Conservation (phyloP, 2,888 invertebrate species). For the Ditula angustiorana region DNA sequence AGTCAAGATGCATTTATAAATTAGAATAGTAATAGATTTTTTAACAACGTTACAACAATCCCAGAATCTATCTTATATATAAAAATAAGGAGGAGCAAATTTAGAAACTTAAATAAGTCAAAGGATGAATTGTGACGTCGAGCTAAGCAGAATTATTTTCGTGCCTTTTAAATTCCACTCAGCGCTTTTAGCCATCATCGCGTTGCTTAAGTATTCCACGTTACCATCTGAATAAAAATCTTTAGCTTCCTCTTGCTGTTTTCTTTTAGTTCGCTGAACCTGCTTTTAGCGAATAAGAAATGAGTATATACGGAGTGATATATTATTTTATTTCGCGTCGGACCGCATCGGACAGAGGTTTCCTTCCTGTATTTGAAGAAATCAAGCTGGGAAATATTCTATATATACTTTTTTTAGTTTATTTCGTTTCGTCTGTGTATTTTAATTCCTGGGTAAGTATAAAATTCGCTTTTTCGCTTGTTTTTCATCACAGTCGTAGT, state of each 20-base stretch:
- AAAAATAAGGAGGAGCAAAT: no score
- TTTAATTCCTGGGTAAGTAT: background rate
- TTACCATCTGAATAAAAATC: conserved; percentile 6
- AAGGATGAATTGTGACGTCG: background rate
- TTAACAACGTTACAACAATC: no score
- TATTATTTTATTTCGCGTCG: background rate
- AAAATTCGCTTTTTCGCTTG: background rate
- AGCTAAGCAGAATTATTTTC: background rate
- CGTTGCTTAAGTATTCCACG: conserved; percentile 8
- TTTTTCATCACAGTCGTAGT: no score
- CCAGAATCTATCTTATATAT: background rate
- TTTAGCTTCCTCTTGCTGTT: conserved; percentile 1
- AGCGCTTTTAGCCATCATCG: background rate
- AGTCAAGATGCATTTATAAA: no score
- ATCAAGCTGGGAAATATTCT: background rate
- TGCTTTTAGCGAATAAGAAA: background rate
- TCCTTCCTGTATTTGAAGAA: background rate
- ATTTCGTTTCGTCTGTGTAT: background rate
- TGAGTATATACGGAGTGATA: background rate
- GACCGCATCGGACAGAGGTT: background rate
- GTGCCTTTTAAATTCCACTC: conserved; percentile 6
- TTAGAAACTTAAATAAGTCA: background rate
- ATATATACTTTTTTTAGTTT: background rate
- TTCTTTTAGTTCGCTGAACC: background rate
- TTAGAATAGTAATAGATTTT: no score